These are phyloP conservation scores for Pharmacophagus antenor DNA, from an alignment of 2,888 invertebrate genomes.

Conservation along the genomic window DNA sequence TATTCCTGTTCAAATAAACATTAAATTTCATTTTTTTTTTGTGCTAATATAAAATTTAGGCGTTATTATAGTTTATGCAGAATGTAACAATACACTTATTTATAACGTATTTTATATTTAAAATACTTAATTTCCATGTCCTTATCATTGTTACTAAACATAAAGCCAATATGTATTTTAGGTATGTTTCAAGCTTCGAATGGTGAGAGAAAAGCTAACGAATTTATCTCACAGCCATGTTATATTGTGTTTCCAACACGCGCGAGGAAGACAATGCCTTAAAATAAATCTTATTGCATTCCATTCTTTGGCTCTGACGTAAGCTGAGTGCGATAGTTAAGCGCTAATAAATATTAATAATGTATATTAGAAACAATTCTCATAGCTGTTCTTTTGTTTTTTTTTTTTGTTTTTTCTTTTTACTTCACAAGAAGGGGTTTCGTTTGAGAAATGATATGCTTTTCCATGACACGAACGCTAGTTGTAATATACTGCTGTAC, in stretches of 20 bases:
- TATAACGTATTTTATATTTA: neutral
- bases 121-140: neutral
- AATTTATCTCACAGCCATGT: slow-evolving; percentile 17
- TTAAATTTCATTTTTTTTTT: too few species aligned
- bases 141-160: neutral
- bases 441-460: too few species aligned
- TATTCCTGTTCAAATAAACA: too few species aligned
- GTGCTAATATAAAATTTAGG: too few species aligned
- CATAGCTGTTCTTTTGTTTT: neutral
- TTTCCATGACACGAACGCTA: too few species aligned
- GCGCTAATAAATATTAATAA: slow-evolving; percentile 4
- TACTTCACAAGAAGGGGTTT: too few species aligned
- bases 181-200: neutral
- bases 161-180: slow-evolving; percentile 7
- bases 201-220: neutral
- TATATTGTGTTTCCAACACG: slow-evolving; percentile 23
- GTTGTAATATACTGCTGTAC: too few species aligned
- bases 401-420: neutral
- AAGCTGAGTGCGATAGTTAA: slow-evolving; percentile 9
- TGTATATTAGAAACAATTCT: neutral
- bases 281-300: slow-evolving; percentile 32
- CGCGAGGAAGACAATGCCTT: slow-evolving; percentile 30
- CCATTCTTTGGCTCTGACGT: slow-evolving; percentile 14
- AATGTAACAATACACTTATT: too few species aligned
- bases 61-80: too few species aligned